These are phyloP conservation scores for Mesocentrotus franciscanus DNA, from an alignment of 53 echinoderm and acorn worm genomes.

Conservation along the genomic window DNA sequence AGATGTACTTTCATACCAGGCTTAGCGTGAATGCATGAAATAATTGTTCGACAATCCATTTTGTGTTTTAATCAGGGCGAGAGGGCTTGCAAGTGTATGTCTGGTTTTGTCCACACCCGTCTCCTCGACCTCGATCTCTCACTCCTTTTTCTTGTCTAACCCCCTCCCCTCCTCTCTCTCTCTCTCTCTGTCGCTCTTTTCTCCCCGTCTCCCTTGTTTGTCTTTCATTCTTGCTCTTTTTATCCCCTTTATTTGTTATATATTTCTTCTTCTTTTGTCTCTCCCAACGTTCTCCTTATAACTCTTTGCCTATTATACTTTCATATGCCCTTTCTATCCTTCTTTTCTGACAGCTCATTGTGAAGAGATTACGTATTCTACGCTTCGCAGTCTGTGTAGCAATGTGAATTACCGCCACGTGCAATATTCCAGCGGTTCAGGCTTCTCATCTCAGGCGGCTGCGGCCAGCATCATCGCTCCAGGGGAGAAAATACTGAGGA, in stretches of 20 bases:
- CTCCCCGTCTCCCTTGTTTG: no score
- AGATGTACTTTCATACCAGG: no score
- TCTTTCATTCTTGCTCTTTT: no score
- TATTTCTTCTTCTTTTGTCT: background rate
- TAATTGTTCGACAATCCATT: no score
- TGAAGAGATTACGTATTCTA: conserved; percentile 29
- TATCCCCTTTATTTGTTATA: no score
- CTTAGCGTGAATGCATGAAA: no score
- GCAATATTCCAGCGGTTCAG: background rate
- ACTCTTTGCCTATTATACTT: background rate
- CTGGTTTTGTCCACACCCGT: no score
- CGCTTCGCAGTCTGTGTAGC: conserved; percentile 1
- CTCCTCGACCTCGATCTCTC: no score
- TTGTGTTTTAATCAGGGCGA: no score
- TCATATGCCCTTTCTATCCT: background rate
- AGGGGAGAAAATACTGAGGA: background rate
- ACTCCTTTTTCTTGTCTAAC: no score
- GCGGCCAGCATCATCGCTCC: background rate
- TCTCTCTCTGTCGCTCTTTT: background rate
- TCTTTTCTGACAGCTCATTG: background rate
- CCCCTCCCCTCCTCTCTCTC: background rate
- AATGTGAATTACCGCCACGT: conserved; percentile 14
- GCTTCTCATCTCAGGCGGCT: background rate
- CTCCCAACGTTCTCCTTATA: no score
- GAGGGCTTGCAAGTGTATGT: no score